Evolutionary conservation across 2,797 vertebrate species (phyloP).

Genomic region (Lithobates pipiens): DNA sequence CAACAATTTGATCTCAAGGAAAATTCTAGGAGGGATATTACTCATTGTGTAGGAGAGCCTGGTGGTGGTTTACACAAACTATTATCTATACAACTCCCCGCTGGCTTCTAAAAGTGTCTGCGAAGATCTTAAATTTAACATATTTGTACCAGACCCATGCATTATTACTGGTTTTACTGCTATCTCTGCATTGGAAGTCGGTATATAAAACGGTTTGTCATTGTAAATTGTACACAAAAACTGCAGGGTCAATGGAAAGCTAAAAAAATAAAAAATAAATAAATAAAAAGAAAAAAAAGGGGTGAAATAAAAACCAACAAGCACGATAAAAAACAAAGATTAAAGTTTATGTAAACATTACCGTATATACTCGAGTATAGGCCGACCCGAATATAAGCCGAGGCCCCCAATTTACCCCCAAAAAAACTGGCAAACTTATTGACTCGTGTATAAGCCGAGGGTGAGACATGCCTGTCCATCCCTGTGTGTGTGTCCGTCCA

Average conservation of each 20-base stretch:
- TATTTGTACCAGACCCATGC: not conserved
- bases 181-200: not conserved
- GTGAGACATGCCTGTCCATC: too few relatives aligned
- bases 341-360: not conserved
- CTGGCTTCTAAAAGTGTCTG: constrained; percentile 27
- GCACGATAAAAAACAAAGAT: not conserved
- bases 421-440: too few relatives aligned
- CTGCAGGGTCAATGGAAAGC: not conserved
- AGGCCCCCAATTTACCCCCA: too few relatives aligned
- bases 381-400: too few relatives aligned
- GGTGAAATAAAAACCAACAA: not conserved
- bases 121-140: not conserved
- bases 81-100: constrained; percentile 8
- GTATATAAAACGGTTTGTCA: not conserved
- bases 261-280: too few relatives aligned
- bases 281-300: not conserved
- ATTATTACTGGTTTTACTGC: not conserved
- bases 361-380: too few relatives aligned
- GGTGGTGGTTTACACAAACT: constrained; percentile 12
- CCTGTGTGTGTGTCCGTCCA: too few relatives aligned
- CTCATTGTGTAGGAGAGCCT: not conserved
- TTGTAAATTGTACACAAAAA: not conserved
- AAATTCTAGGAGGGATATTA: not conserved
- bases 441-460: too few relatives aligned
- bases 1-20: constrained; percentile 18